These are phyloP conservation scores for Bombus terrestris DNA, from an alignment of 1,140 invertebrate genomes.

Conservation along the genomic window DNA sequence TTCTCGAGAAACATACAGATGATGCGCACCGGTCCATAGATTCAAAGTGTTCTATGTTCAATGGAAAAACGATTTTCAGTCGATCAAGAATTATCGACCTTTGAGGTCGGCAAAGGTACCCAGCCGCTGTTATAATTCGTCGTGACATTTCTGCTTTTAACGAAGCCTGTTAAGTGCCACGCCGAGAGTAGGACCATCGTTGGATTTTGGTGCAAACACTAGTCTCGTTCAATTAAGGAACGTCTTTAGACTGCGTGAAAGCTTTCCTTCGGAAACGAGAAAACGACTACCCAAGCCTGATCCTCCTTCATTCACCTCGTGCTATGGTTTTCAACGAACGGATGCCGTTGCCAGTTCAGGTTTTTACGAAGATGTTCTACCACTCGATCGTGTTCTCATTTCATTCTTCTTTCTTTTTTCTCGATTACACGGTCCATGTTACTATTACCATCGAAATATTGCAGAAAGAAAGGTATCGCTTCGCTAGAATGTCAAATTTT, in stretches of 20 bases:
- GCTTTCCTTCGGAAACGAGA: not conserved
- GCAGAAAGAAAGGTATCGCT: not conserved
- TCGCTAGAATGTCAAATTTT: no score
- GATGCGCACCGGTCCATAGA: no score
- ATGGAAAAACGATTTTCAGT: conserved; percentile 13
- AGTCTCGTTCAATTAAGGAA: conserved; percentile 20
- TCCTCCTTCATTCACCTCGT: not conserved
- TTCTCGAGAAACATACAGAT: not conserved
- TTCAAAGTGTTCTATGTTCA: conserved; percentile 2
- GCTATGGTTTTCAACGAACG: not conserved
- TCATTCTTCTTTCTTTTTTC: no score
- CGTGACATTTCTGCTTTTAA: conserved; percentile 13
- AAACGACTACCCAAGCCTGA: not conserved
- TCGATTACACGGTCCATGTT: not conserved
- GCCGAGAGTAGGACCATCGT: not conserved
- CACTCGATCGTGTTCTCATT: not conserved
- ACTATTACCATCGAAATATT: not conserved
- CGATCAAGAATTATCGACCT: conserved; percentile 2
- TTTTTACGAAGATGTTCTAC: not conserved
- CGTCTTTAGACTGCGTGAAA: conserved; percentile 14
- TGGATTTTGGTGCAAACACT: conserved; percentile 11
- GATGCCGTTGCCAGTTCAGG: no score
- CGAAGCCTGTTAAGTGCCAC: not conserved
- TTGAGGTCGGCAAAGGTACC: not conserved
- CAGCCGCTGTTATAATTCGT: not conserved